Conservation (phyloP, 2,888 invertebrate species). For the Lacanobia wlatinum region DNA sequence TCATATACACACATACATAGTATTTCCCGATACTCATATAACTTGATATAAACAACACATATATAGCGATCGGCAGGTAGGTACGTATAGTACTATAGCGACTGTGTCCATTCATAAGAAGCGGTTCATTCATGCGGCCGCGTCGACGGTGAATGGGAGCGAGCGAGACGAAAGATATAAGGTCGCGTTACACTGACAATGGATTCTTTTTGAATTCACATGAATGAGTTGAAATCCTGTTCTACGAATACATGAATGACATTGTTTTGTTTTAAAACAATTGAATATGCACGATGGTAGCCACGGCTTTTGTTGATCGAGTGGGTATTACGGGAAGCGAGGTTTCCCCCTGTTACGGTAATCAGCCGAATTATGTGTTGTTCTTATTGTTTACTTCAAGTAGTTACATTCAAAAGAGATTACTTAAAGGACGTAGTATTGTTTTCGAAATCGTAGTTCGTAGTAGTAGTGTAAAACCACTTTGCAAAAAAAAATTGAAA, state of each 20-base stretch:
- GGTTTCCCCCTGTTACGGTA: slow-evolving; percentile 67
- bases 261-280: slow-evolving; percentile 85
- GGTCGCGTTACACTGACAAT: slow-evolving; percentile 88
- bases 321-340: slow-evolving; percentile 74
- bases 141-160: slow-evolving; percentile 87
- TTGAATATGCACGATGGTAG: slow-evolving; percentile 75
- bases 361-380: slow-evolving; percentile 62
- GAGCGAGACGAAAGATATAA: slow-evolving; percentile 83
- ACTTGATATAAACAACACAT: slow-evolving; percentile 79
- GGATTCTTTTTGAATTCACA: slow-evolving; percentile 78
- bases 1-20: slow-evolving; percentile 72
- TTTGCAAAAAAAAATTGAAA: not conserved
- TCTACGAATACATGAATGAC: slow-evolving; percentile 83
- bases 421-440: slow-evolving; percentile 30
- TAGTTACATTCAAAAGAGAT: slow-evolving; percentile 39
- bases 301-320: slow-evolving; percentile 69
- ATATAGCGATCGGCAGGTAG: slow-evolving; percentile 76
- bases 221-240: slow-evolving; percentile 83
- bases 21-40: slow-evolving; percentile 74
- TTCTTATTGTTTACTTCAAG: slow-evolving; percentile 57
- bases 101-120: slow-evolving; percentile 90
- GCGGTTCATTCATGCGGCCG: slow-evolving; percentile 89
- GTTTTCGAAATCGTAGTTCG: slow-evolving; percentile 28
- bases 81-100: slow-evolving; percentile 88
- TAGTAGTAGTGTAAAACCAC: slow-evolving; percentile 31